Base-by-base conservation (phyloP, 2,113 vertebrate species). In the Callorhinus ursinus region DNA sequence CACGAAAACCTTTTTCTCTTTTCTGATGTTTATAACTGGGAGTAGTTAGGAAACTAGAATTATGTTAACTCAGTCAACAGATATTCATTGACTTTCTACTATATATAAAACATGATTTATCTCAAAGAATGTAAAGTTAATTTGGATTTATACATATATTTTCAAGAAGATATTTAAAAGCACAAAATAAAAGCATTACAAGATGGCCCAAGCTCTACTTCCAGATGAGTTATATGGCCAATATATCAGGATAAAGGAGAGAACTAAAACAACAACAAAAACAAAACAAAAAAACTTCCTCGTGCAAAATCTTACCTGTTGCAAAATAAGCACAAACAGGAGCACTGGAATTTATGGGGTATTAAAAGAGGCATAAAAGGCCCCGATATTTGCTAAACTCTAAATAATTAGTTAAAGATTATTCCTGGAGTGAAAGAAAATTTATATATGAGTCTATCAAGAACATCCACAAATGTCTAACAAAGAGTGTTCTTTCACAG, bases 111-210 rank as follows among this genome's bases (percentile, higher is more conserved):
- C 18, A 71, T 80, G 22, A 63, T 61, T 80, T 93, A 80, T 18
- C 21, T 94, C 49, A 77, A 85, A 51, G 16, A 69, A n/a, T 83
- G 3, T 93, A 88, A 95, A 81, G 88, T 63, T 65, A 94, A 91
- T 65, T 90, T 84, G 46, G 51, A 95, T 79, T 93, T 16, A 81
- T 49, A 36, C 2, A n/a, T 2, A 46, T n/a, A 81, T 72, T 88
- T 93, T 39, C 10, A 42, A 63, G 88, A 85, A 59, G 7, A 82
- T 53, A 46, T 19, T 21, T 57, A 85, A 77, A 12, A 51, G 7
- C 22, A 80, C 53, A 85, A 88, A 51, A 42, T 71, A 53, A 88
- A 8, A 59, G 39, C 22, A 81, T 61, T 6, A 31, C 16, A 87
- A 79, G 16, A 42, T n/a, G 12, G 6, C 2, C 33, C 18, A 85